A percentile compares a stretch with the other conserved stretches of the same genome.
phyloP scores from a whole-genome alignment of 2,113 vertebrate species.

The Tupaia chinensis region DNA sequence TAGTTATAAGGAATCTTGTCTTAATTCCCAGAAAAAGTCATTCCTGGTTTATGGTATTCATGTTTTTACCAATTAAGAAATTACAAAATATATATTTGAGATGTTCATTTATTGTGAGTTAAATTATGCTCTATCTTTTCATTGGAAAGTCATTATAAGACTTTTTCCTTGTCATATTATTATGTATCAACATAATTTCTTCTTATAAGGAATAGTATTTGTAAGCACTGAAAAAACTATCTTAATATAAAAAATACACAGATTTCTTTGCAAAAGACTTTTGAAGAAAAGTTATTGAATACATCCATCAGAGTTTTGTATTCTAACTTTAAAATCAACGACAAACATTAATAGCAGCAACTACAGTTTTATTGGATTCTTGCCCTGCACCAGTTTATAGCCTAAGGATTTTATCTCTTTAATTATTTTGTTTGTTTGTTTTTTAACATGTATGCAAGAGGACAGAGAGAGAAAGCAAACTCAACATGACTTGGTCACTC shows the following conservation, averaged over 20 bases:
- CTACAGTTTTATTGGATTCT: neutral
- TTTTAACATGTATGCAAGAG: too few relatives aligned
- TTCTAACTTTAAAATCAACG: neutral
- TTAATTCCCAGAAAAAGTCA: neutral
- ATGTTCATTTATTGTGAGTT: conserved; percentile 28
- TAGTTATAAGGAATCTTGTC: neutral
- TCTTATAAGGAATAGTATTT: conserved; percentile 35
- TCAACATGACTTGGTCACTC: too few relatives aligned
- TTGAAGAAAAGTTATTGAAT: neutral
- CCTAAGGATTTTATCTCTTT: neutral
- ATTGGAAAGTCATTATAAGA: neutral
- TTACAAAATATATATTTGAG: neutral
- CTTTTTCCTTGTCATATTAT: neutral
- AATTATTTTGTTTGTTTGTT: neutral
- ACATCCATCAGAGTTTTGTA: neutral
- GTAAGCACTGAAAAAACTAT: neutral
- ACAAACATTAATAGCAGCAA: neutral
- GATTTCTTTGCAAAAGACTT: neutral
- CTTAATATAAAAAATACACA: conserved; percentile 2
- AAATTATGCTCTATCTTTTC: neutral
- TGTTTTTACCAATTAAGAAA: conserved; percentile 31
- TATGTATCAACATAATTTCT: neutral
- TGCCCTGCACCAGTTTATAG: neutral
- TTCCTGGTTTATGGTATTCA: neutral
- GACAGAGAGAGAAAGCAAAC: too few relatives aligned